Evolutionary conservation across 2,797 vertebrate genomes (phyloP).

Genomic region (Brachyalestes nurse): DNA sequence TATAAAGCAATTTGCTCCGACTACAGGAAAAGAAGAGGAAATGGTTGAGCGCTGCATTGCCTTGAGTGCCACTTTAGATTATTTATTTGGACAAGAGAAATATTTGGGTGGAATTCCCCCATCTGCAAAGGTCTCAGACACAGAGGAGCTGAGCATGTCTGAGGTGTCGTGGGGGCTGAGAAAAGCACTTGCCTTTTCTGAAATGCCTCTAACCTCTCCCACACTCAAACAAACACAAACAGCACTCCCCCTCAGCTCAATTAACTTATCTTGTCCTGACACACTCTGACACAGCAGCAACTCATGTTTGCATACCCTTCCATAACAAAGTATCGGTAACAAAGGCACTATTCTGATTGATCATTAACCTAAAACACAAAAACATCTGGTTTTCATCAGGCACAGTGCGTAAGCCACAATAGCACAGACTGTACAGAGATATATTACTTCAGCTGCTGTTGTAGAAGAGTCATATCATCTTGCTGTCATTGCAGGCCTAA

Average conservation of each 20-base stretch:
- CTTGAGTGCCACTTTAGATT: slow-evolving; percentile 74
- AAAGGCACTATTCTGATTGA: slow-evolving; percentile 80
- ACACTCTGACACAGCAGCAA: slow-evolving; percentile 74
- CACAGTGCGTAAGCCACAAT: neutral
- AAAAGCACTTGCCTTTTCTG: slow-evolving; percentile 67
- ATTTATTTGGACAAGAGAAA: slow-evolving; percentile 72
- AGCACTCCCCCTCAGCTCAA: slow-evolving; percentile 69
- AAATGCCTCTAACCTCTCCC: slow-evolving; percentile 41
- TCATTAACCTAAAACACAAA: slow-evolving; percentile 85
- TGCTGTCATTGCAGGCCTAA: neutral
- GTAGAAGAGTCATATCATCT: neutral
- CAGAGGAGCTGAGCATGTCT: slow-evolving; percentile 56
- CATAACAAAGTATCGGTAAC: slow-evolving; percentile 85
- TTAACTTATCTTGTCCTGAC: slow-evolving; percentile 83
- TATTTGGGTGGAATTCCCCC: slow-evolving; percentile 53
- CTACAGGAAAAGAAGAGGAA: slow-evolving; percentile 75
- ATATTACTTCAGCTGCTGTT: neutral
- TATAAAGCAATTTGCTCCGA: slow-evolving; percentile 63
- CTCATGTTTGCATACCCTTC: slow-evolving; percentile 78
- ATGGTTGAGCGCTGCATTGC: slow-evolving; percentile 66
- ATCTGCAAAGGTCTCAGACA: slow-evolving; percentile 46
- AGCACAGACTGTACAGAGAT: neutral
- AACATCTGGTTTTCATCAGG: slow-evolving; percentile 92
- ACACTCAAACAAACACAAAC: slow-evolving; percentile 46
- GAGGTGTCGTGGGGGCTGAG: slow-evolving; percentile 63